Evolutionary conservation across 1,140 invertebrate species (phyloP).

Genomic region (Hylyphantes graminicola): DNA sequence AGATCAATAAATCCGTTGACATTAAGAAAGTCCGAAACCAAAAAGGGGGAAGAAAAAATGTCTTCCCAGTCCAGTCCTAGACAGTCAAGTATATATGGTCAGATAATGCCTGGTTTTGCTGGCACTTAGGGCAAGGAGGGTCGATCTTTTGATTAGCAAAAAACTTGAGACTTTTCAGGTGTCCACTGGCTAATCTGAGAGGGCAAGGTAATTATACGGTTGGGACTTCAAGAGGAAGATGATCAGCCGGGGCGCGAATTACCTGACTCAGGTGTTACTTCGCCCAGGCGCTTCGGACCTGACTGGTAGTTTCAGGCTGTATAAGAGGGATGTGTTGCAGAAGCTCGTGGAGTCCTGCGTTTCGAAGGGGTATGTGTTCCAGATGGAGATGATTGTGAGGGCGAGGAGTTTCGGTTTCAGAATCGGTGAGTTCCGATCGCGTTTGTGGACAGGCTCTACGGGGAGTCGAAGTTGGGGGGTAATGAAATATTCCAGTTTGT

Average conservation of each 20-base stretch:
- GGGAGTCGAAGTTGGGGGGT: constrained; percentile 97
- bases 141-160: too few species aligned
- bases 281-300: constrained; percentile 95
- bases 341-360: constrained; percentile 88
- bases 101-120: too few species aligned
- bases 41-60: too few species aligned
- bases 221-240: constrained; percentile 98
- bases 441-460: constrained; percentile 98
- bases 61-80: too few species aligned
- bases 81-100: too few species aligned
- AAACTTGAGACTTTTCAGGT: too few species aligned
- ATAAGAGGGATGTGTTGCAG: constrained; percentile 90
- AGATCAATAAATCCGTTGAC: too few species aligned
- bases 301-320: constrained; percentile 98
- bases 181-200: too few species aligned
- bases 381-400: constrained; percentile 99
- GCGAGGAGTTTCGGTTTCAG: constrained; percentile 87
- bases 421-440: constrained; percentile 94
- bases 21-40: too few species aligned
- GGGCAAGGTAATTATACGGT: too few species aligned
- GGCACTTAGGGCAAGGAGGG: too few species aligned
- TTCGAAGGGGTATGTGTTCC: constrained; percentile 99
- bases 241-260: constrained; percentile 92
- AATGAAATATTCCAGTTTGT: constrained; percentile 95
- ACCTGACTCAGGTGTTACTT: constrained; percentile 91